Percentiles rank a stretch among this genome's conserved stretches.
These are phyloP conservation scores for Lytechinus variegatus DNA, from an alignment of 35 echinoderm and acorn worm genomes.

Conservation along the genomic window DNA sequence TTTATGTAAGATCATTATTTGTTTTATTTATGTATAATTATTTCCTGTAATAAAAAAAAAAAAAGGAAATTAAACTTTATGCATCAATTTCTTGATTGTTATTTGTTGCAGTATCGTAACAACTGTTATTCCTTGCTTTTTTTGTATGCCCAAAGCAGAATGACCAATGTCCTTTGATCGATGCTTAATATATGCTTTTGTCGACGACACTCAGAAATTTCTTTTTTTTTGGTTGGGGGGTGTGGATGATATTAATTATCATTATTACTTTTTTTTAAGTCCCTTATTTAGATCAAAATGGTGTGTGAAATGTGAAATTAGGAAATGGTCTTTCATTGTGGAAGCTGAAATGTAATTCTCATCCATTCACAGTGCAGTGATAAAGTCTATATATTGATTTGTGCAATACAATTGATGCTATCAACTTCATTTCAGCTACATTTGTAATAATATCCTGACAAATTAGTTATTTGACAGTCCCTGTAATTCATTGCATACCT, in stretches of 20 bases:
- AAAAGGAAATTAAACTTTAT: too few relatives aligned
- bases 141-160: neutral
- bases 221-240: neutral
- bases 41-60: too few relatives aligned
- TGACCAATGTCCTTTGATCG: neutral
- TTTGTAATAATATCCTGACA: too few relatives aligned
- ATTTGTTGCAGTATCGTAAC: too few relatives aligned
- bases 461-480: too few relatives aligned
- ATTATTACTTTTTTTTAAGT: too few relatives aligned
- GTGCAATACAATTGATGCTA: neutral
- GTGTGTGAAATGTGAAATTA: neutral
- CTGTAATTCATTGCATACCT: too few relatives aligned
- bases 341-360: neutral
- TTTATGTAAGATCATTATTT: too few relatives aligned
- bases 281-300: neutral
- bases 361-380: neutral
- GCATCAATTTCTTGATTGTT: too few relatives aligned
- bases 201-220: neutral
- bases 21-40: too few relatives aligned
- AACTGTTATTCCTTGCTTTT: neutral
- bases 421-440: neutral
- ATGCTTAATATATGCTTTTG: neutral
- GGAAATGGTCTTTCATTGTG: neutral
- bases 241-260: too few relatives aligned
- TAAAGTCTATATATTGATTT: neutral